Evolutionary conservation across 2,113 vertebrate genomes (phyloP), one percentile per base, ranked within the genome.

Genomic region (Psephotus haematonotus): DNA sequence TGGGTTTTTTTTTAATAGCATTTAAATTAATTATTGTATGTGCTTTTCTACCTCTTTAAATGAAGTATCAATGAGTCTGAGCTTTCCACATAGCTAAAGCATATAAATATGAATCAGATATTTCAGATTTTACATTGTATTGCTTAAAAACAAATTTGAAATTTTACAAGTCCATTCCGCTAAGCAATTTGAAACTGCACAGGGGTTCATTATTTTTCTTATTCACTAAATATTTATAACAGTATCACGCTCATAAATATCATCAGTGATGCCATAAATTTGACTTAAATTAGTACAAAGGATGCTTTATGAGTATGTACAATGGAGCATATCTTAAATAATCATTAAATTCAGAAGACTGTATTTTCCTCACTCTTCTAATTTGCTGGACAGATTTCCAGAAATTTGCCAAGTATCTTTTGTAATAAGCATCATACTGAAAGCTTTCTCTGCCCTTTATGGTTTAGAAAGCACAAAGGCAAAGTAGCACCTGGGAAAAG

Each of bases 181-280:
- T 64, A 78, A 90, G 35, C 17, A 89, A 95, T 77, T 88, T 65
- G 22, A 95, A 94, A 74, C 41, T 69, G 4, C 49, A 93, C 10
- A 85, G 39, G 53, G 67, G 29, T 78, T 94, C 79, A 85, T 96
- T 96, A 93, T 91, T 94, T 96, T 94, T 72, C 64, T 93, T 94
- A 87, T 94, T 94, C 83, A 15, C 39, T 93, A 79, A 90, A 93
- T 93, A 92, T 96, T 29, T 33, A 82, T 75, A 79, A 63, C 33
- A 94, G 33, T 84, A 93, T 80, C 53, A 91, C 70, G 33, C 68
- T 97, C 88, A 74, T 88, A 96, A 97, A 91, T 91, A 86, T 77
- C 33, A 96, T 92, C 63, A 95, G 16, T 7, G 18, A 86, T 96
- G 79, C 69, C 31, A 94, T 95, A 68, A 72, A 43, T 91, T 94